phyloP scores from a whole-genome alignment of 2,888 invertebrate genomes.

The Plutella xylostella region DNA sequence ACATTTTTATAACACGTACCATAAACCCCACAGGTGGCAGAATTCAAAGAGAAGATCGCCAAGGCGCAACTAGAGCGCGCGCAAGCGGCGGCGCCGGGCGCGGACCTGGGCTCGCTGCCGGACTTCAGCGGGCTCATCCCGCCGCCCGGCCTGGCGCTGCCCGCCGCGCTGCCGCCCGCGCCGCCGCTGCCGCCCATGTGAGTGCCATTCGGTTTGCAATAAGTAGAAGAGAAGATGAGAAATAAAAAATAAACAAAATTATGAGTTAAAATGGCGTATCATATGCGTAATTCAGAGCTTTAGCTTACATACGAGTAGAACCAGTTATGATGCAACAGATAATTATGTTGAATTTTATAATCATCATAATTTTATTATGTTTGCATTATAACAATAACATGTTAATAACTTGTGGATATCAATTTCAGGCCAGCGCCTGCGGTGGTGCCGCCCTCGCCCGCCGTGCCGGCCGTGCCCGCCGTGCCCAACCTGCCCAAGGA shows the following conservation, averaged over 20 bases:
- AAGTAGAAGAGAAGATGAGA: too few relatives aligned
- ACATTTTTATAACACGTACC: not conserved
- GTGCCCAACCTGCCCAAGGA: constrained; percentile 65
- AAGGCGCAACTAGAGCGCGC: constrained; percentile 45
- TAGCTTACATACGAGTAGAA: too few relatives aligned
- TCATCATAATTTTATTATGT: too few relatives aligned
- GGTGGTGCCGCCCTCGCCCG: constrained; percentile 11
- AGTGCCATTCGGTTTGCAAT: too few relatives aligned
- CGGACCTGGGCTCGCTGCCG: constrained; percentile 9
- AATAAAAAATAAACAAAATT: too few relatives aligned
- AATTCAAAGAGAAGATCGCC: constrained; percentile 61
- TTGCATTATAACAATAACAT: too few relatives aligned
- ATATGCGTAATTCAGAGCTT: too few relatives aligned
- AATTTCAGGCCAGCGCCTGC: constrained; percentile 9
- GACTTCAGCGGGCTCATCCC: constrained; percentile 20
- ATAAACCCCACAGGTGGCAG: constrained; percentile 39
- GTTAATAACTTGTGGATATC: too few relatives aligned
- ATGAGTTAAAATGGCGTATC: too few relatives aligned
- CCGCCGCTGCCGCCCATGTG: constrained; percentile 16
- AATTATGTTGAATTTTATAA: too few relatives aligned
- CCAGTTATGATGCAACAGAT: too few relatives aligned
- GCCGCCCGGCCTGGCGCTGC: constrained; percentile 23
- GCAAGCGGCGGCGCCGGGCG: constrained; percentile 23
- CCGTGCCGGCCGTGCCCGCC: constrained; percentile 18
- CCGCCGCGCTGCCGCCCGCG: constrained; percentile 10